Evolutionary conservation across 2,113 vertebrate genomes (phyloP).

Genomic region (Pygoscelis antarcticus): DNA sequence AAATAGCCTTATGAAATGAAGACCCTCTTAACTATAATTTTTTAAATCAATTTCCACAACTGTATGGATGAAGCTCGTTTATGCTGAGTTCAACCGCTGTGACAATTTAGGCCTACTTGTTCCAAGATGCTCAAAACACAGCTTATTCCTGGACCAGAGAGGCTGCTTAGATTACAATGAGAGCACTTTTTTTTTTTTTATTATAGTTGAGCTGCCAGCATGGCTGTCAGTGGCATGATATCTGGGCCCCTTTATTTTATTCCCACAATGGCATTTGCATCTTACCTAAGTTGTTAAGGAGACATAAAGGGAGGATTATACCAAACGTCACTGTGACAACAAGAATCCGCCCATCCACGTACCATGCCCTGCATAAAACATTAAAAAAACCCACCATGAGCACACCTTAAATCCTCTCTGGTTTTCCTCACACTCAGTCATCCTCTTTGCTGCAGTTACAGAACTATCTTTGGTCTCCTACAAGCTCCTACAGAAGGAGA

Average conservation of each 20-base stretch:
- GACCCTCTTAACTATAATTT: not conserved
- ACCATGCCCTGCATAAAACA: constrained; percentile 86
- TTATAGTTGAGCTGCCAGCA: not conserved
- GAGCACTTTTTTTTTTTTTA: not conserved
- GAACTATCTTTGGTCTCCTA: not conserved
- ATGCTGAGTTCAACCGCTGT: not conserved
- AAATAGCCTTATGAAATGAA: not conserved
- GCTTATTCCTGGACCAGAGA: not conserved
- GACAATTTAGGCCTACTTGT: not conserved
- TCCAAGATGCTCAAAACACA: not conserved
- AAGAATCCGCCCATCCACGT: constrained; percentile 87
- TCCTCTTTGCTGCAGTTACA: not conserved
- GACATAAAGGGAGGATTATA: constrained; percentile 92
- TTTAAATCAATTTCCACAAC: not conserved
- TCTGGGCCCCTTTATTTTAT: not conserved
- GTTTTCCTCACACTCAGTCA: not conserved
- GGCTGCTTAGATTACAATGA: not conserved
- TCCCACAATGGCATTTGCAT: not conserved
- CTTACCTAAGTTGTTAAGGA: constrained; percentile 96
- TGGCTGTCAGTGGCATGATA: not conserved
- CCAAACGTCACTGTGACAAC: constrained; percentile 86
- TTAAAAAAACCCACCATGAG: not conserved
- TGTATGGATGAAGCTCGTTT: not conserved
- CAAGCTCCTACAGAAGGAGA: not conserved
- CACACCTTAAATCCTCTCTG: not conserved